These are phyloP conservation scores for Monarcha castaneiventris DNA, from an alignment of 2,113 vertebrate genomes.

Conservation along the genomic window DNA sequence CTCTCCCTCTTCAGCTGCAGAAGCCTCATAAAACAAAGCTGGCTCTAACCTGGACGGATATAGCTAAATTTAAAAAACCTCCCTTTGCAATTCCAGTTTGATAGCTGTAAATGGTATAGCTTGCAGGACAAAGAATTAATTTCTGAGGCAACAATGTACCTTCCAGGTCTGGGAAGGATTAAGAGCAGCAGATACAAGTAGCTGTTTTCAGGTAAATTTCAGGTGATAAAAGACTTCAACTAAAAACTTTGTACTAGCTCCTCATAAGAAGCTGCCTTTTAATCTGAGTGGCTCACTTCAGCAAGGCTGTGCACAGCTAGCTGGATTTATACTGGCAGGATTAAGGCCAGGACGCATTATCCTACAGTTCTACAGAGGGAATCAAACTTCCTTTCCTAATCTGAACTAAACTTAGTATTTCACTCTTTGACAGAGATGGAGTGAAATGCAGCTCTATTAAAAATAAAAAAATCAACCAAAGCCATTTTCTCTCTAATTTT, in stretches of 20 bases:
- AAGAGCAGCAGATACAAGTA: constrained; percentile 28
- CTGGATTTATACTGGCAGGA: constrained; percentile 52
- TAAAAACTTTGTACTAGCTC: constrained; percentile 29
- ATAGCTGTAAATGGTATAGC: constrained; percentile 38
- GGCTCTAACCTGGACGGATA: constrained; percentile 47
- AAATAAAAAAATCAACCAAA: background rate
- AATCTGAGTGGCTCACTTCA: constrained; percentile 40
- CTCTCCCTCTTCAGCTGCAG: background rate
- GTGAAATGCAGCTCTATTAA: background rate
- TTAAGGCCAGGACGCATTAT: constrained; percentile 34
- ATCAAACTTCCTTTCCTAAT: constrained; percentile 40
- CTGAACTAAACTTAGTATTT: background rate
- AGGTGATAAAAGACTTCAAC: constrained; percentile 24
- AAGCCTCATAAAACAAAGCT: constrained; percentile 26
- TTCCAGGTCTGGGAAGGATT: background rate
- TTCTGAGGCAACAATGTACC: constrained; percentile 48
- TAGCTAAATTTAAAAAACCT: constrained; percentile 32
- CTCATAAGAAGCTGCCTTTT: constrained; percentile 34
- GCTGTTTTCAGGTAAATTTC: constrained; percentile 43
- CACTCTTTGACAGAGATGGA: constrained; percentile 32
- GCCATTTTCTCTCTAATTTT: background rate
- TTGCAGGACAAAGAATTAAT: constrained; percentile 42
- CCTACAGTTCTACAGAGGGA: constrained; percentile 8
- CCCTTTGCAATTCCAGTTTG: constrained; percentile 43
- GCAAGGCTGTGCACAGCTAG: constrained; percentile 38